Evolutionary conservation across 2,797 vertebrate species (phyloP), one percentile per base, ranked within the genome.

Genomic region (Hoplostethus atlanticus): DNA sequence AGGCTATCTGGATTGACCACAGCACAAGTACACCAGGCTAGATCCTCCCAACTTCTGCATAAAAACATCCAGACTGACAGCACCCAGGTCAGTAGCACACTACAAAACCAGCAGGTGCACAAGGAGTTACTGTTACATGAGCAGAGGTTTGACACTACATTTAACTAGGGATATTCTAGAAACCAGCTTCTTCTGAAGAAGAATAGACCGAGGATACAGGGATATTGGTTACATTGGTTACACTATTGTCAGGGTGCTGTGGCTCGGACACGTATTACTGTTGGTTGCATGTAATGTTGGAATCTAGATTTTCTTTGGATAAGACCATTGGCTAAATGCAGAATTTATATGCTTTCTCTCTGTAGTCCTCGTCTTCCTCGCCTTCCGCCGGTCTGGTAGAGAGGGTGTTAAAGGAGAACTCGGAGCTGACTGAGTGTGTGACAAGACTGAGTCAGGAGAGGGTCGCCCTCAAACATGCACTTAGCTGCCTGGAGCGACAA

Each of bases 321-420:
- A 50, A 17, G 4, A 21, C 1, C 17, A 9, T 17, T 50, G n/a
- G 8, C 47, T 17, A 21, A 50, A n/a, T 50, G 13, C 16, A 5
- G 73, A 82, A 74, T 46, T 2, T 25, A 40, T 16, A 0, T 10
- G 1, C 13, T 60, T 51, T 67, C 13, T 62, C 42, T 0, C 17
- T n/a, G 34, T 47, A 92, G 89, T 68, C 82, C 30, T 36, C 15
- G 2, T 54, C 46, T 0, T 50, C 73, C 0, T 89, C 90, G 15
- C 40, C 84, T 3, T 75, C 91, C 54, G 60, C 89, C n/a, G 81
- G 59, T 64, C 73, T 95, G 17, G 60, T 95, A 76, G 95, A 96
- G 11, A 89, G 73, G 2, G 48, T 96, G 67, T 53, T 95, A 68
- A 94, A 83, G 77, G 95, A 96, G 87, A 97, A 96, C 38, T 88